Percentiles rank a stretch among this genome's conserved stretches.
Evolutionary conservation across 2,113 vertebrate genomes (phyloP).

Genomic region (Salminus brasiliensis): DNA sequence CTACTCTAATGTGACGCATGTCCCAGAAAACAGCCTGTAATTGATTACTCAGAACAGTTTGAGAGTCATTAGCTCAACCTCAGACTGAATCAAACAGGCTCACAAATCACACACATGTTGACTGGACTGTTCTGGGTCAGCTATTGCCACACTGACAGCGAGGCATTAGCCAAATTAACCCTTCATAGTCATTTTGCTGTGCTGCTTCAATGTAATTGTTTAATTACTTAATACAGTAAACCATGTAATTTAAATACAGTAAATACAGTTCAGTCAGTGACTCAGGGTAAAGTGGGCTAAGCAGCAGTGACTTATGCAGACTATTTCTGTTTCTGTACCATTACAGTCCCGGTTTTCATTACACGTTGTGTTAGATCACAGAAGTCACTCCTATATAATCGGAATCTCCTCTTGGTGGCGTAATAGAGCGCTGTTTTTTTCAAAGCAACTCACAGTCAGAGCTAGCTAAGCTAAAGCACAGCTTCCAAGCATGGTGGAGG

Average conservation of each 20-base stretch:
- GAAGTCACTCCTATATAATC: too few species aligned
- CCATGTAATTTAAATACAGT: not conserved
- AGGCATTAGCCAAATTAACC: not conserved
- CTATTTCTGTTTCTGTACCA: too few species aligned
- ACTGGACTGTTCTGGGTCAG: not conserved
- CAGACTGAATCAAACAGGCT: constrained; percentile 13
- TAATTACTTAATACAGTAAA: not conserved
- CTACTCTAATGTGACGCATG: constrained; percentile 25
- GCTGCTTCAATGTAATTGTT: not conserved
- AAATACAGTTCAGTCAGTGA: too few species aligned
- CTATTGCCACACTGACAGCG: not conserved
- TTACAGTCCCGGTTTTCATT: too few species aligned
- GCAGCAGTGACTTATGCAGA: too few species aligned
- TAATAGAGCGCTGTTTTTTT: too few species aligned
- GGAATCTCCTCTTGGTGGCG: too few species aligned
- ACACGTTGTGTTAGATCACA: too few species aligned
- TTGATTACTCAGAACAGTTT: constrained; percentile 39
- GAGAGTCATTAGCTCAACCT: constrained; percentile 22
- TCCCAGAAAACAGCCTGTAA: constrained; percentile 38
- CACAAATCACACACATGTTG: constrained; percentile 22
- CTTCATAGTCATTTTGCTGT: not conserved
- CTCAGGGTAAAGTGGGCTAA: too few species aligned
- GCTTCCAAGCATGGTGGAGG: too few species aligned
- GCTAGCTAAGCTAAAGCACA: too few species aligned
- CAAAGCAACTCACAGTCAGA: too few species aligned